phyloP scores from a whole-genome alignment of 1,140 invertebrate species.

The Streblospio benedicti region DNA sequence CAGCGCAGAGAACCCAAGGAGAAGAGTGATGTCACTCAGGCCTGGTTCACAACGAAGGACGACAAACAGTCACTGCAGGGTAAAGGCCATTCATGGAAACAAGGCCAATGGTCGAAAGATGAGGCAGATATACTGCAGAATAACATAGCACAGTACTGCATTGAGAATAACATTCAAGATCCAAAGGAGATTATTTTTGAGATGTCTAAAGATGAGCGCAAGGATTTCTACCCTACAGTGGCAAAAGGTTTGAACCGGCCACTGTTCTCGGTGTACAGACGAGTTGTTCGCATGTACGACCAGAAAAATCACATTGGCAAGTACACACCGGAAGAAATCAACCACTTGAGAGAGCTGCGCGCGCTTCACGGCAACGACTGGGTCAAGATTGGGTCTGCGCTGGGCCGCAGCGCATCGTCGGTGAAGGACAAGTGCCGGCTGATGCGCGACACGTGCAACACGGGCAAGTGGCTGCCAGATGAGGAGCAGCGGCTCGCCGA shows the following conservation, averaged over 20 bases:
- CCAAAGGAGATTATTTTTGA: slow-evolving; percentile 51
- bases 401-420: slow-evolving; percentile 51
- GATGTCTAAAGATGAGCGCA: slow-evolving; percentile 51
- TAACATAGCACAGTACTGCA: slow-evolving; percentile 49
- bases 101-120: slow-evolving; percentile 51
- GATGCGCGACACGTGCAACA: slow-evolving; percentile 51
- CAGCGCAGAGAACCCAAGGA: not conserved
- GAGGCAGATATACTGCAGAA: slow-evolving; percentile 46
- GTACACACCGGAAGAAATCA: slow-evolving; percentile 49
- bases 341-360: slow-evolving; percentile 45
- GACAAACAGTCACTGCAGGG: slow-evolving; percentile 45
- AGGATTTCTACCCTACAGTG: slow-evolving; percentile 50
- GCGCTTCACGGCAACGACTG: slow-evolving; percentile 50
- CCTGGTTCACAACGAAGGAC: slow-evolving; percentile 48
- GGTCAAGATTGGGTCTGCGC: slow-evolving; percentile 48
- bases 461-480: slow-evolving; percentile 50
- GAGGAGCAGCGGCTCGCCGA: slow-evolving; percentile 48
- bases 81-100: slow-evolving; percentile 48
- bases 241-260: slow-evolving; percentile 49
- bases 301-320: slow-evolving; percentile 52
- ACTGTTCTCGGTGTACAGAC: slow-evolving; percentile 50
- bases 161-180: slow-evolving; percentile 43
- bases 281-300: slow-evolving; percentile 52
- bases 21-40: slow-evolving; percentile 24
- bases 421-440: slow-evolving; percentile 52